Base-by-base conservation (phyloP, 2,888 invertebrate species). In the Herminia tarsipennalis region DNA sequence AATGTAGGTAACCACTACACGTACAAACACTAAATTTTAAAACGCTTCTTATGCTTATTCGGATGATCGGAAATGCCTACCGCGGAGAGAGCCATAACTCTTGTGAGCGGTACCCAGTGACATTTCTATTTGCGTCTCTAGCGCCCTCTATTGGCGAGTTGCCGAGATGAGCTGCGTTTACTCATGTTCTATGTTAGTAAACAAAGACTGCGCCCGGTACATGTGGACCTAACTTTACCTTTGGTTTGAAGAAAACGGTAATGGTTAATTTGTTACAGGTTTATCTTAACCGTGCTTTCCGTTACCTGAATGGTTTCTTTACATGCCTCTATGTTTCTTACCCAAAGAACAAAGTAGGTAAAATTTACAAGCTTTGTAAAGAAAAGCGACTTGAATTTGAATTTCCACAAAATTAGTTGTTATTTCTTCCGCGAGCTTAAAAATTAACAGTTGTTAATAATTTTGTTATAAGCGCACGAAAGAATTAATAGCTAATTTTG, bases 141-240 rank as follows among this genome's bases (percentile, higher is more conserved):
- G 86, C 87, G 88, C 87, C 88, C 87, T 88, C 88, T 89, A 74
- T 83, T 89, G 89, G 89, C 89, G 80, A 80, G 78, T 68, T 88
- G 89, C 89, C 89, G 86, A 87, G 86, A 70, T 71, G 71, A 66
- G 58, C 68, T 64, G 66, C 68, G 61, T 77, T 88, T 87, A 88
- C 85, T 88, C 88, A 88, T 83, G 72, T 74, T 82, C 85, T 84
- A 84, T 87, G 88, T 88, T 87, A 73, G 86, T 86, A 88, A 88
- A 88, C 86, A 88, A 88, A 85, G 81, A 78, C 56, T 56, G 52
- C 44, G 55, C 55, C 62, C 52, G 54, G 37, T 48, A 53, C n/a
- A 50, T 29, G 24, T 54, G 52, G 56, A 52, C 49, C 47, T 64
- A 51, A 33, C 16, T 35, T 30, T 22, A n/a, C 9, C 14, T 9